These are phyloP conservation scores for Eupithecia tripunctaria DNA, from an alignment of 2,888 invertebrate genomes.

Conservation along the genomic window DNA sequence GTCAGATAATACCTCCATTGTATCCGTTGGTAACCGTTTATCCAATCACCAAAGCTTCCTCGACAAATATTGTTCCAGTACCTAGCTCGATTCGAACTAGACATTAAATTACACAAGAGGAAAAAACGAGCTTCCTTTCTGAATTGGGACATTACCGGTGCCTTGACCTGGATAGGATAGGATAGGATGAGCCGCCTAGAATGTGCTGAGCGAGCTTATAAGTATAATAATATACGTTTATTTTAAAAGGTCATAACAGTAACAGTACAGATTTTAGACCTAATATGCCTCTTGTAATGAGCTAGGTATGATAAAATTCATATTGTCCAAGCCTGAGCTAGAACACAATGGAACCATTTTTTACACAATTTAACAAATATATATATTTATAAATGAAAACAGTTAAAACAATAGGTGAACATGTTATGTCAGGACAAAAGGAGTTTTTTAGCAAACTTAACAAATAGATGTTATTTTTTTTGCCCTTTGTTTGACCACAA, in stretches of 20 bases:
- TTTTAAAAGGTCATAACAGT: too few relatives aligned
- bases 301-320: constrained; percentile 35
- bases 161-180: constrained; percentile 41
- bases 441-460: background rate
- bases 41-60: constrained; percentile 10
- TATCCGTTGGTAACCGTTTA: background rate
- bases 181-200: constrained; percentile 25
- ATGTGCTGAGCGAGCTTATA: too few relatives aligned
- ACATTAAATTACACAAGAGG: constrained; percentile 16
- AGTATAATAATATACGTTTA: too few relatives aligned
- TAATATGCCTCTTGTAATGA: too few relatives aligned
- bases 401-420: background rate
- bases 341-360: background rate
- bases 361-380: background rate
- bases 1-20: background rate
- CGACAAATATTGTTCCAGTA: constrained; percentile 11
- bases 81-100: constrained; percentile 5
- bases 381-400: background rate
- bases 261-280: too few relatives aligned
- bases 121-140: constrained; percentile 20
- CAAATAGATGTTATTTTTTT: background rate
- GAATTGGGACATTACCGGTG: constrained; percentile 31
- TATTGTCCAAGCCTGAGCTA: constrained; percentile 10
- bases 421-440: background rate
- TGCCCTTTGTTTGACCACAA: too few relatives aligned